Evolutionary conservation across 2,113 vertebrate genomes (phyloP), one percentile per base, ranked within the genome.

Genomic region (Charina bottae): DNA sequence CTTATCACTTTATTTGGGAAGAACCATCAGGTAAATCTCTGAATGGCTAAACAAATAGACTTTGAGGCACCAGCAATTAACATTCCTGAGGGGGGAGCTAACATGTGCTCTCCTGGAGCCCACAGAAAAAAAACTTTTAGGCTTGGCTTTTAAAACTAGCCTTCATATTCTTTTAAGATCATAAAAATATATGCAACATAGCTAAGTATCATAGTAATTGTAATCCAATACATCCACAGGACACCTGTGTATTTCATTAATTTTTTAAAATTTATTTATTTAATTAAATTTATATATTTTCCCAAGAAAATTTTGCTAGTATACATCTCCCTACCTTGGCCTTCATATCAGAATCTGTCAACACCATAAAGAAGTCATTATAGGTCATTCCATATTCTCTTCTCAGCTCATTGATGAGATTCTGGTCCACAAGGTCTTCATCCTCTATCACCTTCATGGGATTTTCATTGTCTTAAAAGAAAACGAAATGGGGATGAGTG

Each of bases 291-390:
- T n/a, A n/a, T n/a, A n/a, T n/a, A n/a, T n/a, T n/a, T n/a, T n/a
- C n/a, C n/a, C n/a, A n/a, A n/a, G n/a, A n/a, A n/a, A 53, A 0
- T 0, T 91, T 92, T 95, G 72, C 42, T 93, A 93, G 88, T 46
- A 37, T 86, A 72, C 11, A 94, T 89, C 19, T 15, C 4, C 88
- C 58, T 94, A 99, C 99, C 99, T 99, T 99, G 92, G 98, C 98
- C 93, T 98, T 99, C 97, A 99, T 98, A 96, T 99, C 99, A 8
- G 97, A 97, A 88, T 99, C 99, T 0, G 99, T 99, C 92, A 99
- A 97, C 60, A 99, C 98, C 99, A 99, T 99, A 96, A 98, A 99
- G 98, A 99, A 99, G 93, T 99, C 99, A 89, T 99, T 98, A 55
- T 98, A 98, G n/a, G 97, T 98, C 99, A 99, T 99, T 55, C 98